Evolutionary conservation across 2,113 vertebrate genomes (phyloP), one percentile per base, ranked within the genome.

Genomic region (Aegotheles bennettii): DNA sequence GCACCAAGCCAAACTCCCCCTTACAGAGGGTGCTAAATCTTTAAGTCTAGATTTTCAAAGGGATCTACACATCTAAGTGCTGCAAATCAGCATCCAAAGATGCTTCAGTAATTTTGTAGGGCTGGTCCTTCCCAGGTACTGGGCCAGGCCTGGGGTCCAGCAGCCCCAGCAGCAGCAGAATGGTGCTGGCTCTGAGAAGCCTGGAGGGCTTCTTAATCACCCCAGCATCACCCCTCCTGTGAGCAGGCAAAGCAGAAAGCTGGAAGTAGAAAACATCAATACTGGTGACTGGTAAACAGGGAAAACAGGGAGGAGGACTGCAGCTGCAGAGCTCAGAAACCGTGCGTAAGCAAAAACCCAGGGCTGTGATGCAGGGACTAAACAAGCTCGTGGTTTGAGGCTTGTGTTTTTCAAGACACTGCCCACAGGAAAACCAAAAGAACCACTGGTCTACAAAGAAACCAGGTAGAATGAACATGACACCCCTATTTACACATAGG

Each of bases 251-350:
- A 80, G 85, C 75, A 93, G 83, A 92, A 93, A 92, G 51, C 76
- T 74, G 86, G 50, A 88, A 77, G 75, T 11, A 77, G 73, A 78
- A 93, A 93, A 67, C 38, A 63, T 92, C 88, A 70, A 10, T 90
- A 67, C 38, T 78, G 59, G 85, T 73, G 63, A 59, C 40, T 73
- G 79, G 68, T 87, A 84, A 93, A 81, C 68, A 93, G 47, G 86
- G 73, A 90, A 84, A 93, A 81, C 68, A 93, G 47, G 86, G 73
- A 90, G 85, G 70, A 80, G 68, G 68, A 84, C 86, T 96, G 95
- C 95, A 93, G 93, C 95, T 93, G 93, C 95, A 89, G 76, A 87
- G 89, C 86, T 54, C 51, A 90, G 71, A 95, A 96, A 74, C 47
- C 31, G 73, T 2, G 42, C 2, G 24, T 86, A 94, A 94, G 91